These are phyloP conservation scores for Excalfactoria chinensis DNA, from an alignment of 2,113 vertebrate species.

Conservation along the genomic window DNA sequence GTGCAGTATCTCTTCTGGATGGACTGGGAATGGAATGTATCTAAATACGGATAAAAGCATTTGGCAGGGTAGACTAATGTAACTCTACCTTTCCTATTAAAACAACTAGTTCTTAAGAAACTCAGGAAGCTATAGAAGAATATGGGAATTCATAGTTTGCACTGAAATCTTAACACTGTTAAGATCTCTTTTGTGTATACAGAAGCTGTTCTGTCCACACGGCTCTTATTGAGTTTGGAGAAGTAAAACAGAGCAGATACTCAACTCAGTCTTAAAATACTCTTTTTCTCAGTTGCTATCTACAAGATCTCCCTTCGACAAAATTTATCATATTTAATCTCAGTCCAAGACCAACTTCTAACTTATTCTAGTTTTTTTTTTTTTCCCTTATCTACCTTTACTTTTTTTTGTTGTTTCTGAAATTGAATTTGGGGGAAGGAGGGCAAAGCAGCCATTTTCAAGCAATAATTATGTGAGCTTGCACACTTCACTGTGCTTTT, in stretches of 20 bases:
- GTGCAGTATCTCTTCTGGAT: not conserved
- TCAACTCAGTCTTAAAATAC: not conserved
- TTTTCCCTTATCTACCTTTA: not conserved
- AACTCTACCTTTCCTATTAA: no score
- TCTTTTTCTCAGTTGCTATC: not conserved
- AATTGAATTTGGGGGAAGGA: not conserved
- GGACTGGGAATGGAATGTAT: not conserved
- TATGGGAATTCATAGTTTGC: not conserved
- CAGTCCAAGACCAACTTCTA: not conserved
- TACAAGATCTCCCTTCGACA: not conserved
- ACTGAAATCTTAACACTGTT: not conserved
- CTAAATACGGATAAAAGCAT: not conserved
- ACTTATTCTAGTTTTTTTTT: not conserved
- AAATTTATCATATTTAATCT: not conserved
- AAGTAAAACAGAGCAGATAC: not conserved
- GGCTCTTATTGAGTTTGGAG: not conserved
- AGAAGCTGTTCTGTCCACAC: not conserved
- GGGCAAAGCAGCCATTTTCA: not conserved
- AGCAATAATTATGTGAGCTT: not conserved
- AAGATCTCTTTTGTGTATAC: not conserved
- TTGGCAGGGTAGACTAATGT: not conserved
- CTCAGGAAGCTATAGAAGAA: not conserved
- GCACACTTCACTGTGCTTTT: not conserved
- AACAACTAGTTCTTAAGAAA: fast-evolving
- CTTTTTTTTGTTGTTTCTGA: not conserved